These are phyloP conservation scores for Emydoidea blandingii DNA, from an alignment of 2,797 vertebrate genomes.

Conservation along the genomic window DNA sequence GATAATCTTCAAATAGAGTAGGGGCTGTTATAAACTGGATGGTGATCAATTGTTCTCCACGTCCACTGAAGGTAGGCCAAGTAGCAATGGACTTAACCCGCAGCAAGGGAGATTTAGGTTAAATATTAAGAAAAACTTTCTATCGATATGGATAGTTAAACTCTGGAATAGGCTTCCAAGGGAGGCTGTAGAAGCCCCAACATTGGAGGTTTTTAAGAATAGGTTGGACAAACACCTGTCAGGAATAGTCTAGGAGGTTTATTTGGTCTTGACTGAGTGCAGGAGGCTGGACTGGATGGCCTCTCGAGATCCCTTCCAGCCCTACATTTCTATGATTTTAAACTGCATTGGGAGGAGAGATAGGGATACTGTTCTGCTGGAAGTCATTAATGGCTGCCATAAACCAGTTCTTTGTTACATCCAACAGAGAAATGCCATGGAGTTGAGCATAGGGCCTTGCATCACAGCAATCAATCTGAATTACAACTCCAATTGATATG, in stretches of 20 bases:
- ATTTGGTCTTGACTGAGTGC: background rate
- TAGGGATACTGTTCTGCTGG: accelerated
- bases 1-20: too few species aligned
- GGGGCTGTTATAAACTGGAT: too few species aligned
- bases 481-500: accelerated
- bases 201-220: too few species aligned
- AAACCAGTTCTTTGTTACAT: background rate
- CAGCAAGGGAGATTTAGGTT: too few species aligned
- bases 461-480: background rate
- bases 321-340: background rate
- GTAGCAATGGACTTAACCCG: too few species aligned
- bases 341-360: background rate
- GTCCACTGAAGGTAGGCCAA: too few species aligned
- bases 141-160: too few species aligned
- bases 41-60: too few species aligned
- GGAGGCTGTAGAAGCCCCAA: too few species aligned
- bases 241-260: background rate
- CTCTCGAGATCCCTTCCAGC: too few species aligned
- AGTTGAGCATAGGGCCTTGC: accelerated
- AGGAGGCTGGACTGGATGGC: background rate
- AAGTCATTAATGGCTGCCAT: background rate
- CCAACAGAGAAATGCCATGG: accelerated
- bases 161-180: too few species aligned
- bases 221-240: background rate
- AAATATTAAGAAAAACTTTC: too few species aligned